Percentiles rank a stretch among this genome's conserved stretches.
These are phyloP conservation scores for Mormyrops attenuatus DNA, from an alignment of 2,797 vertebrate species.

Conservation along the genomic window DNA sequence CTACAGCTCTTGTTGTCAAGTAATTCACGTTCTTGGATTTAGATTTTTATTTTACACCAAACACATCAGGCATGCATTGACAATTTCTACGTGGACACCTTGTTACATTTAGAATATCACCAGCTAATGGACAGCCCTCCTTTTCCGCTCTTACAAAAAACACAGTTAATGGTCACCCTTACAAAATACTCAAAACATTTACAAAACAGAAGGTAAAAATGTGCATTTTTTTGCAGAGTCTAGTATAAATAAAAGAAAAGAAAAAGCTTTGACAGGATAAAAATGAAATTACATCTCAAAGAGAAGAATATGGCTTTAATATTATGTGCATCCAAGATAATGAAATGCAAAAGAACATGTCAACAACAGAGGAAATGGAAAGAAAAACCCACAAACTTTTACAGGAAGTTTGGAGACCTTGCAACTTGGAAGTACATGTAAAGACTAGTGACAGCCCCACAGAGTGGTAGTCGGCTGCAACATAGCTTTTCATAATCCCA, in stretches of 20 bases:
- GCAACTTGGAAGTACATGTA: conserved; percentile 77
- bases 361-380: conserved; percentile 27
- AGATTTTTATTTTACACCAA: conserved; percentile 58
- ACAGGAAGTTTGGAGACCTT: conserved; percentile 74
- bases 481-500: conserved; percentile 31
- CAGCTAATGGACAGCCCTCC: conserved; percentile 31
- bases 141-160: conserved; percentile 44
- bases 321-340: conserved; percentile 66
- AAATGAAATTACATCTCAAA: conserved; percentile 40
- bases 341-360: conserved; percentile 56
- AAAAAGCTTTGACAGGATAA: conserved; percentile 4
- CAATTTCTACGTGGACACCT: conserved; percentile 58
- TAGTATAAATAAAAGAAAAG: conserved; percentile 47
- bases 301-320: conserved; percentile 66
- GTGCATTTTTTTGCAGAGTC: conserved; percentile 39
- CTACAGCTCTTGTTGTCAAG: conserved; percentile 43
- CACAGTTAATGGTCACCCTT: conserved; percentile 54
- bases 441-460: conserved; percentile 63
- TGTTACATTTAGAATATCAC: conserved; percentile 38
- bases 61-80: conserved; percentile 72
- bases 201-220: conserved; percentile 34
- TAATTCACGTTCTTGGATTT: conserved; percentile 38
- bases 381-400: conserved; percentile 69
- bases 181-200: conserved; percentile 42
- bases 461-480: conserved; percentile 24